Conservation (phyloP, 2,797 vertebrate genomes). For the Characodon lateralis region DNA sequence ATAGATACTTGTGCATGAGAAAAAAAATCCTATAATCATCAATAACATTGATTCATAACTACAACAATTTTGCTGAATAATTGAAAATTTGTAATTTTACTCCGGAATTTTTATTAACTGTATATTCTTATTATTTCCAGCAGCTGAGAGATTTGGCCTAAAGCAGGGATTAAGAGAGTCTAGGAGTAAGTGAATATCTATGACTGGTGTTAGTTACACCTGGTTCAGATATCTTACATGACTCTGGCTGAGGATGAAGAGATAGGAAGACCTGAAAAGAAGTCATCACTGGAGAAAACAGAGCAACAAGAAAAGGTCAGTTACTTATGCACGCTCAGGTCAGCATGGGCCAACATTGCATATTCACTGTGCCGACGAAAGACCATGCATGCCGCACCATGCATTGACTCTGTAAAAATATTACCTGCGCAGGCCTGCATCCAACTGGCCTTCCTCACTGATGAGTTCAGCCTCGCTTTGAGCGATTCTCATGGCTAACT, state of each 20-base stretch:
- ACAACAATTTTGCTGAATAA: background rate
- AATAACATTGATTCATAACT: background rate
- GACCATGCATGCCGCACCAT: background rate
- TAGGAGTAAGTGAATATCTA: conserved; percentile 27
- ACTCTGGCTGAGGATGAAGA: conserved; percentile 67
- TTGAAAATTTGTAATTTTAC: conserved; percentile 27
- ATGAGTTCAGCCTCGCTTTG: conserved; percentile 95
- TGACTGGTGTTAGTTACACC: conserved; percentile 33
- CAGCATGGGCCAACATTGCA: conserved; percentile 2
- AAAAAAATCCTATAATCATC: background rate
- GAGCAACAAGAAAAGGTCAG: conserved; percentile 51
- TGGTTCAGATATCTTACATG: conserved; percentile 71
- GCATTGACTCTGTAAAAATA: background rate
- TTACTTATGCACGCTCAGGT: conserved; percentile 43
- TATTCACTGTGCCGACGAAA: background rate
- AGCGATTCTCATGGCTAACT: conserved; percentile 97
- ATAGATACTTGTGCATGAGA: background rate
- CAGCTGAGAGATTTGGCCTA: conserved; percentile 48
- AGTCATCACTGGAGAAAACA: conserved; percentile 76
- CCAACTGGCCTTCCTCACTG: conserved; percentile 88
- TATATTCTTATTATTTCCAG: conserved; percentile 43
- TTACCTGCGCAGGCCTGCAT: conserved; percentile 90
- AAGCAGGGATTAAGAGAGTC: conserved; percentile 33
- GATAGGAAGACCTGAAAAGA: conserved; percentile 68
- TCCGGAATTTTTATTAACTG: conserved; percentile 46